Evolutionary conservation across 2,888 invertebrate species (phyloP), one percentile per base, ranked within the genome.

Genomic region (Cheilosia grossa): DNA sequence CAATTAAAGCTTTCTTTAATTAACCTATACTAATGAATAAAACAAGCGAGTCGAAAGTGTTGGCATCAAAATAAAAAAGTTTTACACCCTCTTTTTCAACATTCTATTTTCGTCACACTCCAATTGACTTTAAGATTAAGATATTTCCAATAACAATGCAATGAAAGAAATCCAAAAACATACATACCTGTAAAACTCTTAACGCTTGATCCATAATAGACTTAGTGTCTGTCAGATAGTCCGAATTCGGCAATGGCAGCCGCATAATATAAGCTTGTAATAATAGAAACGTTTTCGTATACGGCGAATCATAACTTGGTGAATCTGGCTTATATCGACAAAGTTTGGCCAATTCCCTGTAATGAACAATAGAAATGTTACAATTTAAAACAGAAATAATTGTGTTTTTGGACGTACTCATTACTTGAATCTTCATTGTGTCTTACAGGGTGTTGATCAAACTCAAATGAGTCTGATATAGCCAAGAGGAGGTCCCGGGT

Each of bases 371-470:
- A 40, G 80, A 85, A 77, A 53, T 19, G 30, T 33, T 40, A 51
- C 42, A 63, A 21, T 61, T 33, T 13, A 10, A 17, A 69, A 27
- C 9, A 37, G 4, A 2, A 37, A 1, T 37, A 13, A 13, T 37
- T 13, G 10, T 37, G 4, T 13, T 37, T 13, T 37, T 4, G 37
- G 13, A 13, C 37, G 13, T 91, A 97, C 97, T 95, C 96, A 91
- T 99, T 99, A 53, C 97, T 93, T 82, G 96, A 92, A 90, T 99
- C 99, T 92, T 99, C 99, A 90, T 99, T 99, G 91, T 99, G 99
- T 66, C 99, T 94, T 2, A 99, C 99, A 0, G 99, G 99, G 87
- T 99, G 93, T 88, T 98, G 96, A 77, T 96, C 95, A 90, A 98
- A 97, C 89, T 99, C 99, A 87, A 97, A 94, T 1, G 96, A 95